Conservation (phyloP, 1,140 invertebrate species). For the Meloidogyne exigua region DNA sequence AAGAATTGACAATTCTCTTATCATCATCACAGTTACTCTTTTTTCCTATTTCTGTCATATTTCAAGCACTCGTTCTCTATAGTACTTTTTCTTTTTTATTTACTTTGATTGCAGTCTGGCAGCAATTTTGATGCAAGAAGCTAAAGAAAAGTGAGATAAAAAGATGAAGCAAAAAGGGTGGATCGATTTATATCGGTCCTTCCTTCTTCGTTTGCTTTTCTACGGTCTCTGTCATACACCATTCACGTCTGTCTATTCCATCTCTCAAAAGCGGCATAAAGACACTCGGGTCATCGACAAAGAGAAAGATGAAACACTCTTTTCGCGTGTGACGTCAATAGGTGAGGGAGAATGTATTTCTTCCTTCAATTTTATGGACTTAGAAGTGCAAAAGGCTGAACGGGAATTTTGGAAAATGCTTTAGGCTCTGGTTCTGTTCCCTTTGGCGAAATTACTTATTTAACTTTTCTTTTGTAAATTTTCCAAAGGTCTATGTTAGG, state of each 20-base stretch:
- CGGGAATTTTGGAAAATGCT: not conserved
- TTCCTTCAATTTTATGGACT: constrained; percentile 1
- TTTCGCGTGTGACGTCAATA: not conserved
- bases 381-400: not conserved
- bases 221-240: not conserved
- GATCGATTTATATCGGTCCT: constrained; percentile 4
- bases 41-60: not conserved
- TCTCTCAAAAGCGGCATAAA: not conserved
- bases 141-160: not conserved
- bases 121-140: not conserved
- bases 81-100: not conserved
- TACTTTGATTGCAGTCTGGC: not conserved
- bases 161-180: not conserved
- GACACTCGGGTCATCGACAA: not conserved
- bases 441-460: not conserved
- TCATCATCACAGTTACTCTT: not conserved
- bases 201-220: not conserved
- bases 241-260: not conserved
- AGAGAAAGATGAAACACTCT: not conserved
- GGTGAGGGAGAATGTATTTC: not conserved
- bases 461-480: no score
- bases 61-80: not conserved
- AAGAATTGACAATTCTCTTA: not conserved
- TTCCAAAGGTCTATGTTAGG: no score
- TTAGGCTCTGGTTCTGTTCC: not conserved